Evolutionary conservation across 2,888 invertebrate species (phyloP).

Genomic region (Caenorhabditis panamensis): DNA sequence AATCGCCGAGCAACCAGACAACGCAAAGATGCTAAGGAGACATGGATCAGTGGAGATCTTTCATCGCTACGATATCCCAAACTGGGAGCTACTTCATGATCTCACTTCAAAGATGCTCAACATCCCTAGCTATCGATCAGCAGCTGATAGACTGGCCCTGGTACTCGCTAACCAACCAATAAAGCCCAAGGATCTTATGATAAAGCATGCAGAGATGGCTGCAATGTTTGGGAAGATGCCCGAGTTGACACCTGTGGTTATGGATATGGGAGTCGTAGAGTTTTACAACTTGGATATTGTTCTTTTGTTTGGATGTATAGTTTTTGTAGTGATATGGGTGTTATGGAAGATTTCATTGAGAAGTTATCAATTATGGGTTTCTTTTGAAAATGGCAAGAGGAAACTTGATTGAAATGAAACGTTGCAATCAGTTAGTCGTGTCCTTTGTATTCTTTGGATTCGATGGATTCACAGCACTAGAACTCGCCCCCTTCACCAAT

Average conservation of each 20-base stretch:
- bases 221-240: slow-evolving; percentile 47
- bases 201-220: slow-evolving; percentile 41
- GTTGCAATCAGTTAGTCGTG: too few species aligned
- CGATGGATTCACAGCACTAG: neutral
- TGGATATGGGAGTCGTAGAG: slow-evolving; percentile 36
- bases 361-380: too few species aligned
- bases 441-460: too few species aligned
- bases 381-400: too few species aligned
- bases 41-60: slow-evolving; percentile 33
- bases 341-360: neutral
- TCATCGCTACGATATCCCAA: slow-evolving; percentile 34
- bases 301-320: neutral
- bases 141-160: slow-evolving; percentile 25
- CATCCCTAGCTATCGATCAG: slow-evolving; percentile 16
- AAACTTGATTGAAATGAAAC: too few species aligned
- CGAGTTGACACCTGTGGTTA: slow-evolving; percentile 27
- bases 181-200: slow-evolving; percentile 26
- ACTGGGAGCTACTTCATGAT: slow-evolving; percentile 22
- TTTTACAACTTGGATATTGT: slow-evolving; percentile 36
- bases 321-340: neutral
- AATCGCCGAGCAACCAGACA: slow-evolving; percentile 47
- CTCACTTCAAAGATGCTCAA: slow-evolving; percentile 25
- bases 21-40: slow-evolving; percentile 33
- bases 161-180: slow-evolving; percentile 37
- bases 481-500: neutral